These are phyloP conservation scores for Cygnus atratus DNA, from an alignment of 2,113 vertebrate genomes.

Conservation along the genomic window DNA sequence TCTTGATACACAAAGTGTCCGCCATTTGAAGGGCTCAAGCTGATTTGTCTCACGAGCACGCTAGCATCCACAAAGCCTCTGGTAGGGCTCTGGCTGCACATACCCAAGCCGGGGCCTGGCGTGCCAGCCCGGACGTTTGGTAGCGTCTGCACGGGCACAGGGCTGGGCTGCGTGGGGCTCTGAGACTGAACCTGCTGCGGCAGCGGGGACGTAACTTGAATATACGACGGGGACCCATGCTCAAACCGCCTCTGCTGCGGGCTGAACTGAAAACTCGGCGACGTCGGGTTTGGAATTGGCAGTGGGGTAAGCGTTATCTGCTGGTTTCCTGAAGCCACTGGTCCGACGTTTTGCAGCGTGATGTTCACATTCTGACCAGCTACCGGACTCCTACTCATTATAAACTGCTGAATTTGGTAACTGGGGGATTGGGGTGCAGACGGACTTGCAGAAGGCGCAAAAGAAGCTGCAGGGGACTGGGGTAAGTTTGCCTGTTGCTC, in stretches of 20 bases:
- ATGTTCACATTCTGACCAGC: slow-evolving; percentile 92
- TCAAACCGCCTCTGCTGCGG: slow-evolving; percentile 87
- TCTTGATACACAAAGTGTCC: slow-evolving; percentile 92
- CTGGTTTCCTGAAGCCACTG: slow-evolving; percentile 84
- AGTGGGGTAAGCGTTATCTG: slow-evolving; percentile 89
- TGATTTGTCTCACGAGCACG: slow-evolving; percentile 88
- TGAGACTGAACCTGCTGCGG: slow-evolving; percentile 88
- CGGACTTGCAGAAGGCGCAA: slow-evolving; percentile 86
- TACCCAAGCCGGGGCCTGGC: slow-evolving; percentile 77
- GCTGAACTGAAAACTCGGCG: slow-evolving; percentile 89
- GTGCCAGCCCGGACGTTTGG: slow-evolving; percentile 83
- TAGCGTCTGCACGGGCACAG: slow-evolving; percentile 76
- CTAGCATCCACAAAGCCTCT: slow-evolving; percentile 85
- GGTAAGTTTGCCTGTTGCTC: slow-evolving; percentile 84
- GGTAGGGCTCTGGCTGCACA: slow-evolving; percentile 88
- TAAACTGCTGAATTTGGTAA: slow-evolving; percentile 86
- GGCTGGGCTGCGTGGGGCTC: slow-evolving; percentile 88
- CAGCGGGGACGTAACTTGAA: slow-evolving; percentile 89
- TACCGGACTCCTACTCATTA: slow-evolving; percentile 89
- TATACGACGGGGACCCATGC: slow-evolving; percentile 85
- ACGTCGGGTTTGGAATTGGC: slow-evolving; percentile 84
- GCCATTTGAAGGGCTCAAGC: slow-evolving; percentile 80
- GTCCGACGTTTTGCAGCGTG: slow-evolving; percentile 89
- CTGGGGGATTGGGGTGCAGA: slow-evolving; percentile 91
- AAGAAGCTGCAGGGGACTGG: slow-evolving; percentile 89